Percentiles rank a stretch among this genome's conserved stretches.
Evolutionary conservation across 2,797 vertebrate genomes (phyloP).

Genomic region (Urosaurus nigricauda): DNA sequence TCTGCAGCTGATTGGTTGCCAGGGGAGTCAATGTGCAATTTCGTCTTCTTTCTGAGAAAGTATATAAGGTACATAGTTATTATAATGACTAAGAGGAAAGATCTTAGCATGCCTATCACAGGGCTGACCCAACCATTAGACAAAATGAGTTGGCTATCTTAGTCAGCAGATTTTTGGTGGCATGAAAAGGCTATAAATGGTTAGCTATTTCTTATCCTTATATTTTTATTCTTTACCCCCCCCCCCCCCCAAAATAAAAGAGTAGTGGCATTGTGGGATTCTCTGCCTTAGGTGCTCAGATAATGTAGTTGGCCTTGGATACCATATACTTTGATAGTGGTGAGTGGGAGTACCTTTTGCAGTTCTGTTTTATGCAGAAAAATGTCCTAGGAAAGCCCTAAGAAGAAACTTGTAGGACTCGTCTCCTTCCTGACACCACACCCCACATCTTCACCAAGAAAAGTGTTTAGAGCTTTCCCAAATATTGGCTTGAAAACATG

Average conservation of each 20-base stretch:
- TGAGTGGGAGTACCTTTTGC: too few relatives aligned
- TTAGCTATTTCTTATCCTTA: neutral
- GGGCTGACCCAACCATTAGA: neutral
- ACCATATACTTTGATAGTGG: too few relatives aligned
- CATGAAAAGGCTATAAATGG: neutral
- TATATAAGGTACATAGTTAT: neutral
- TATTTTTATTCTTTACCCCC: neutral
- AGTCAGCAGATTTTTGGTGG: neutral
- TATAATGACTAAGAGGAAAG: slow-evolving; percentile 8
- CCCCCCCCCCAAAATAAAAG: neutral
- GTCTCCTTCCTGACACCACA: too few relatives aligned
- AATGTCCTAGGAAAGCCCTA: too few relatives aligned
- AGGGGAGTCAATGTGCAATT: slow-evolving; percentile 89
- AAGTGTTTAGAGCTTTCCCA: neutral
- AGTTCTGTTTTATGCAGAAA: too few relatives aligned
- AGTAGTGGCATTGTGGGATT: neutral
- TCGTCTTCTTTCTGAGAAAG: slow-evolving; percentile 85
- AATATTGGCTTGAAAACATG: neutral
- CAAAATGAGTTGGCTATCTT: neutral
- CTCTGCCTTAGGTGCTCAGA: too few relatives aligned
- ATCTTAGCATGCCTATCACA: neutral
- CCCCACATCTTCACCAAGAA: neutral
- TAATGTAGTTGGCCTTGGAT: too few relatives aligned
- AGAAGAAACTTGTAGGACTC: neutral
- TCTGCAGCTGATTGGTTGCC: slow-evolving; percentile 90